A percentile compares a stretch with the other conserved stretches of the same genome.
Conservation (phyloP, 2,113 vertebrate species). For the Crotalus viridis region DNA sequence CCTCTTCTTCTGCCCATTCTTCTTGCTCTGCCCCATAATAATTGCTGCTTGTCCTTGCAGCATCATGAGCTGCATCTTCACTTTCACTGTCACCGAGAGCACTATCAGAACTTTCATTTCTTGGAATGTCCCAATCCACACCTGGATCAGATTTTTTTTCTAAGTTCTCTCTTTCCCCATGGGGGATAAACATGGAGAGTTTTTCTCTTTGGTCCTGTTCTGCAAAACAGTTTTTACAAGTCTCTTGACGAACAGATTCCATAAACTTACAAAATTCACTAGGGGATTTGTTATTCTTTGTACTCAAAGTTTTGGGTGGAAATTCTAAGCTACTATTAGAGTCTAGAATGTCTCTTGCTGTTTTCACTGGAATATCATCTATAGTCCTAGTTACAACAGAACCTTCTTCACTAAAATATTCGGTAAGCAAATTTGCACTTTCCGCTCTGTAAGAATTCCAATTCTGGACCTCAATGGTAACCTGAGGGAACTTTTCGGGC, state of each 20-base stretch:
- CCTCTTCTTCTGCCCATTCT: slow-evolving; percentile 94
- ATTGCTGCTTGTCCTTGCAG: slow-evolving; percentile 61
- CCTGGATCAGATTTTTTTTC: slow-evolving; percentile 77
- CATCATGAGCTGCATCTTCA: slow-evolving; percentile 83
- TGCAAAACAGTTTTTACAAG: slow-evolving; percentile 80
- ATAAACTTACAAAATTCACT: slow-evolving; percentile 73
- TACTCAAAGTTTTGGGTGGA: slow-evolving; percentile 61
- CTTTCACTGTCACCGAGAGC: slow-evolving; percentile 97
- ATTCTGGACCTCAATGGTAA: slow-evolving; percentile 71
- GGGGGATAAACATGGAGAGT: slow-evolving; percentile 76
- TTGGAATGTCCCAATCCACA: slow-evolving; percentile 95
- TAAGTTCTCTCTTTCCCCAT: slow-evolving; percentile 76
- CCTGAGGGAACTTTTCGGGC: slow-evolving; percentile 71
- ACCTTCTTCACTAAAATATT: slow-evolving; percentile 83
- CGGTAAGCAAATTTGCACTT: slow-evolving; percentile 84
- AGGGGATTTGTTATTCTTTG: slow-evolving; percentile 60
- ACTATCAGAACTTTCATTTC: slow-evolving; percentile 98
- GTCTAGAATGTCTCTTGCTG: slow-evolving; percentile 63
- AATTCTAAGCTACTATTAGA: slow-evolving; percentile 67
- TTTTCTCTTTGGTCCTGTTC: slow-evolving; percentile 83
- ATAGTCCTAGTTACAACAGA: slow-evolving; percentile 85
- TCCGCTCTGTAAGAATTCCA: slow-evolving; percentile 76
- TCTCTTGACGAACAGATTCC: slow-evolving; percentile 72
- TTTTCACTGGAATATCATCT: slow-evolving; percentile 76
- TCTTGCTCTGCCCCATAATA: slow-evolving; percentile 81